Evolutionary conservation across 2,113 vertebrate species (phyloP), one percentile per base, ranked within the genome.

Genomic region (Peromyscus polionotus): DNA sequence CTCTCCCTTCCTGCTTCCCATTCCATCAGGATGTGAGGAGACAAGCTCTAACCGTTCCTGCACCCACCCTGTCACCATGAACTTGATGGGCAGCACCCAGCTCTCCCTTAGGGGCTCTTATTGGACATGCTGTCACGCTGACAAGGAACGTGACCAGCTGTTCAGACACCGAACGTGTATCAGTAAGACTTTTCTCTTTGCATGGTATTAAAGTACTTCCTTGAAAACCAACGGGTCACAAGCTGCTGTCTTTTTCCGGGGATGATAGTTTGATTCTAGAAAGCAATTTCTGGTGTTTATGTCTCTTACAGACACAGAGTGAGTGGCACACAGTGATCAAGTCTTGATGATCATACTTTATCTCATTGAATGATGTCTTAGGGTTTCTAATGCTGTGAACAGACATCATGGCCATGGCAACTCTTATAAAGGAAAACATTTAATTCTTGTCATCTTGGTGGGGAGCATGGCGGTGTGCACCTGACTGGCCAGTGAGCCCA

Each of bases 181-280:
- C n/a, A 92, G 76, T 72, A 88, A 73, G 57, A 57, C 77, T 97
- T 97, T 94, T 95, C 96, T 85, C 95, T 57, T 51, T 39, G 26
- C 84, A 88, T 36, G 16, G 81, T 70, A 96, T 96, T 51, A 39
- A 65, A 26, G n/a, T 93, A 61, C 0, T 0, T 73, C 77, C n/a
- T 68, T 77, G 10, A 87, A 81, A 67, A 81, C 8, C 48, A 77
- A 42, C 0, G 39, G 65, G 63, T 48, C 59, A 3, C 54, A 92
- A 42, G 11, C 61, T 9, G 54, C 8, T 61, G 2, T 5, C 87
- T n/a, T 33, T 91, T 93, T 94, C 54, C 63, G 77, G 77, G 70
- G 19, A 31, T 3, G 31, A 88, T 7, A 45, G 24, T 14, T 85
- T 91, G 39, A 51, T 83, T 91, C 85, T 39, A 39, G 72, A 81